phyloP scores from a whole-genome alignment of 2,797 vertebrate species.

The Amphiprion clarkii region DNA sequence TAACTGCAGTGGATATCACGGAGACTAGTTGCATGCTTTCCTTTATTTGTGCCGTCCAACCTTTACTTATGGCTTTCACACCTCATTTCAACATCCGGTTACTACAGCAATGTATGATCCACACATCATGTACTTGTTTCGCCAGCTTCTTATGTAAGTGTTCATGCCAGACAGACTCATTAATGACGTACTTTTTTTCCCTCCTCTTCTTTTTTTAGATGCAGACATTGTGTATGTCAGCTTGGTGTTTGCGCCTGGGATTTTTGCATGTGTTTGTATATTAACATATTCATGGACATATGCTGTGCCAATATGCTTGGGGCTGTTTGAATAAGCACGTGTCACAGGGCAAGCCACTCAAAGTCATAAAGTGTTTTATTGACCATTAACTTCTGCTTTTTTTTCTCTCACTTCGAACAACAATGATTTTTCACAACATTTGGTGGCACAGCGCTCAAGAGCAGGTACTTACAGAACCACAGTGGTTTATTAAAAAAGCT shows the following conservation, averaged over 20 bases:
- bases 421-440: conserved; percentile 13
- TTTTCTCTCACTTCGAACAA: not conserved
- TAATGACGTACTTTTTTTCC: not conserved
- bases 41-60: conserved; percentile 15
- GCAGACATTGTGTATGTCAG: not conserved
- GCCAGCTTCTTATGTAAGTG: conserved; percentile 2
- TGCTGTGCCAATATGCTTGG: conserved; percentile 28
- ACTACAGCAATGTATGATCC: not conserved
- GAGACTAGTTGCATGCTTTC: conserved; percentile 17
- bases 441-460: not conserved
- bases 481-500: not conserved
- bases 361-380: conserved; percentile 40
- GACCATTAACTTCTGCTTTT: conserved; percentile 38
- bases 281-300: conserved; percentile 43
- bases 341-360: conserved; percentile 27
- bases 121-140: conserved; percentile 21
- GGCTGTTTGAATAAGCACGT: conserved; percentile 41
- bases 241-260: conserved; percentile 3
- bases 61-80: conserved; percentile 37
- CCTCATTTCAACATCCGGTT: conserved; percentile 23
- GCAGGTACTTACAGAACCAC: not conserved
- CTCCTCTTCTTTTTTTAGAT: not conserved
- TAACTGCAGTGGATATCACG: conserved; percentile 6
- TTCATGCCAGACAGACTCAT: conserved; percentile 22
- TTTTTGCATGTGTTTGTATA: conserved; percentile 8